Base-by-base conservation (phyloP, 1,140 invertebrate species). In the Scaptomyza graminum region DNA sequence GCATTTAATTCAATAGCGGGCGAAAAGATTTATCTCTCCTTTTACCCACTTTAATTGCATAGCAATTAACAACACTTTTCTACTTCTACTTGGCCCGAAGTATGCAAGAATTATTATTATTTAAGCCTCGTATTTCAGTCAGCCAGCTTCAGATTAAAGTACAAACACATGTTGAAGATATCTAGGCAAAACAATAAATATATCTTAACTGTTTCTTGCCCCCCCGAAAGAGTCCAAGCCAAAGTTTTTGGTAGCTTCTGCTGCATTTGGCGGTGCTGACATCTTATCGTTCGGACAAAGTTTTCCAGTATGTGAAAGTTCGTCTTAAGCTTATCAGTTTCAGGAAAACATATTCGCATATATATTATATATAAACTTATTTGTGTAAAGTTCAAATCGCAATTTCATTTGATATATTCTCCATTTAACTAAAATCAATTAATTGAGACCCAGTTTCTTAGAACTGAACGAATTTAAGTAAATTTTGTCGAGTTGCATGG, bases 191-290 rank as follows among this genome's bases (percentile, higher is more conserved):
- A 41, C 37, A 41, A 41, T 41, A 41, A 41, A 41, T n/a, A 41
- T n/a, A n/a, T 41, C 37, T 41, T 9, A 3, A 37, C 34, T 37
- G 4, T 37, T 37, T 11, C 34, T 9, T 2, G 9, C 6, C 28
- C 5, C 0, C 18, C 28, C 0, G 1, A 41, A 3, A 41, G 5
- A 59, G 25, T 34, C 22, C 15, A 28, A 39, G 25, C 13, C 34
- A 59, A 59, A 43, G 25, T 59, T 59, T 31, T 31, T 34, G 16
- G 43, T 15, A 9, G 13, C 43, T 59, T 47, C 22, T 59, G 39
- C 34, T 39, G 15, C 51, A 39, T 3, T 54, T 54, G 31, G 31
- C 31, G 31, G 31, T 34, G 31, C n/a, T 15, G 28, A 52, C 25
- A 15, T 34, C 31, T n/a, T 28, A 25, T 44, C 8, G 12, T 44